Evolutionary conservation across 2,888 invertebrate species (phyloP), one percentile per base, ranked within the genome.

Genomic region (Heliconius ethilla): DNA sequence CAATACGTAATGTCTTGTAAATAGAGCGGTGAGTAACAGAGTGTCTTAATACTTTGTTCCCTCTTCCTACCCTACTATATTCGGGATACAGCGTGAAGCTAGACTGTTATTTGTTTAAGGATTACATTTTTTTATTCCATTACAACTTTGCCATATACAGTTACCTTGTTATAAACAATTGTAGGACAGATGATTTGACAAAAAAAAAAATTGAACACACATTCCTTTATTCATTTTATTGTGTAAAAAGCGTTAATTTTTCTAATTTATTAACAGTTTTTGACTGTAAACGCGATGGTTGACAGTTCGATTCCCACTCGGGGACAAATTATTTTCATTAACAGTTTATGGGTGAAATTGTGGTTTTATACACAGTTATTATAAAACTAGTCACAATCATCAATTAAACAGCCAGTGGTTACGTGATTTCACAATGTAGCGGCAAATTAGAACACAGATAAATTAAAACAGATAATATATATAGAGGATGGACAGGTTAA

Each of bases 361-460:
- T 69, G n/a, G 13, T 69, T 79, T 69, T 62, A 63, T 72, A 77
- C 65, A 76, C 76, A 73, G 40, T 69, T 69, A 55, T 74, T 78
- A 63, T 45, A 66, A 78, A 75, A 75, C 80, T 80, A 80, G 80
- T 80, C 80, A 79, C 69, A 63, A 69, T 76, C 55, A 72, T 59
- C 75, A 75, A 63, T 18, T 45, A 76, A 69, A 51, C 78, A 66
- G 74, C 77, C 59, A 73, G 55, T 72, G 70, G 70, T 66, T 66
- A 70, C 51, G 73, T 69, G 29, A 76, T 40, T 75, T 76, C 80
- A 81, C 81, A 81, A 33, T 69, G 75, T 78, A 78, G 76, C 75
- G 75, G 75, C 33, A 78, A 83, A 82, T 83, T 79, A 78, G 79
- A 73, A 79, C 82, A 83, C 83, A 83, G 79, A 83, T 82, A 80